Evolutionary conservation across 2,888 invertebrate species (phyloP), one percentile per base, ranked within the genome.

Genomic region (Parnassius smintheus): DNA sequence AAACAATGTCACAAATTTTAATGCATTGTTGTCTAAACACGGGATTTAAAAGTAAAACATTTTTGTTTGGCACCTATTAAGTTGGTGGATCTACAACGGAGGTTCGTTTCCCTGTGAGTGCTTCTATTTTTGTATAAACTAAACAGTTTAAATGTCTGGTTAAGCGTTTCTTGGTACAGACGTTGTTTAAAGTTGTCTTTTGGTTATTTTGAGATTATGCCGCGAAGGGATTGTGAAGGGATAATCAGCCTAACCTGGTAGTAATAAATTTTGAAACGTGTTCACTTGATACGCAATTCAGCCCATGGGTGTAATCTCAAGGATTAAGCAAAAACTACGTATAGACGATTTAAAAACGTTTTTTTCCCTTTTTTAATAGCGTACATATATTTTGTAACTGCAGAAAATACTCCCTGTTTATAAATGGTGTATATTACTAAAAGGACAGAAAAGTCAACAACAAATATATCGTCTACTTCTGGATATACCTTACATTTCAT

Each of bases 21-120:
- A 87, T 86, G 86, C 85, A 83, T 85, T 88, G 88, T 88, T 85
- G 82, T 81, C 75, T 74, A 86, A 88, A 89, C 86, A 86, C 74
- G 70, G 68, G 66, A 48, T 70, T 72, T 74, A 72, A 73, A 75
- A 78, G 71, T 74, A 69, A 62, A 68, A 68, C 71, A 68, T 72
- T 71, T 71, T 73, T 64, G 64, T 67, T 61, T 59, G 55, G 55
- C 59, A 60, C 69, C 71, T 72, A 73, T 73, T 73, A 70, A 67
- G 66, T 62, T 66, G 66, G 72, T 70, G 72, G 64, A 65, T 68
- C 54, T 62, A 58, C 49, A 61, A 59, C 67, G 68, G 67, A 68
- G 70, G 69, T 63, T 22, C 49, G n/a, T 70, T 69, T 66, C 70
- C 71, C 71, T 70, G 71, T 70, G 85, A 86, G 87, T 82, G 85